These are phyloP conservation scores for Antedon mediterranea DNA, from an alignment of 53 echinoderm and acorn worm genomes.

Conservation along the genomic window DNA sequence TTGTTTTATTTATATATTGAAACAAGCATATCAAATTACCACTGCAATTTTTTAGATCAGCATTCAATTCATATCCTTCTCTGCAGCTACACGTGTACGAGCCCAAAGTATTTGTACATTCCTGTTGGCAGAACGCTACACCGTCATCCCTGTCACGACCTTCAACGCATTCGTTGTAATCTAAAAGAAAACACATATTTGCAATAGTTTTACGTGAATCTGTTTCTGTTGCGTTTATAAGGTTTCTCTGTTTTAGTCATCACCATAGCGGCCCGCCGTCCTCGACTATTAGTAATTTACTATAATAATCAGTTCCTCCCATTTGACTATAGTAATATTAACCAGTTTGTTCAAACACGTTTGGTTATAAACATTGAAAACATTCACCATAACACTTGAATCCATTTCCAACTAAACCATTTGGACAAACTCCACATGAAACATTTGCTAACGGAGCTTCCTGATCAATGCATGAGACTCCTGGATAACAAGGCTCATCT, in stretches of 20 bases:
- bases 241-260: no score
- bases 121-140: slow-evolving; percentile 15
- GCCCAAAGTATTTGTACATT: slow-evolving; percentile 15
- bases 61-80: background rate
- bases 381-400: background rate
- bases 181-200: slow-evolving; percentile 5
- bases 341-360: no score
- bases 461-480: slow-evolving; percentile 40
- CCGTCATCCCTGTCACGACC: background rate
- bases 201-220: no score
- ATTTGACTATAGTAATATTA: no score
- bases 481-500: slow-evolving; percentile 39
- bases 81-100: slow-evolving; percentile 8
- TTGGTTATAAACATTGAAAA: no score
- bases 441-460: slow-evolving; percentile 20
- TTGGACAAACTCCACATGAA: slow-evolving; percentile 10
- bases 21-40: no score
- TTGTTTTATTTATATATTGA: no score
- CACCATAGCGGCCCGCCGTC: no score
- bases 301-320: no score
- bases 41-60: background rate
- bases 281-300: no score
- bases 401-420: background rate
- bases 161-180: slow-evolving; percentile 25
- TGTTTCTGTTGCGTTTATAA: no score